Evolutionary conservation across 2,113 vertebrate species (phyloP).

Genomic region (Otolemur garnettii): DNA sequence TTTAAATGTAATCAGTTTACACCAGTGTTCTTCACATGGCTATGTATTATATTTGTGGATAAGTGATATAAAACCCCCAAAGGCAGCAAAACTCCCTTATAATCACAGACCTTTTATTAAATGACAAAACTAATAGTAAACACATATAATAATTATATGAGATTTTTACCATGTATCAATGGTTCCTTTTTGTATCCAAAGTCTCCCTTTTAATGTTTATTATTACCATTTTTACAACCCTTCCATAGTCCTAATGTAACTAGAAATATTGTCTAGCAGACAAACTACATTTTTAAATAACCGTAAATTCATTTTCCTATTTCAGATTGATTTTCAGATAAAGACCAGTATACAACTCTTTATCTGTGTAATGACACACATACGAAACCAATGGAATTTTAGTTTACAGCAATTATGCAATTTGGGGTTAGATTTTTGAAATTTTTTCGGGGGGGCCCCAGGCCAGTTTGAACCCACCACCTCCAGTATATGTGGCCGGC

Average conservation of each 20-base stretch:
- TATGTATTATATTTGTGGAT: background rate
- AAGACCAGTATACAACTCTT: background rate
- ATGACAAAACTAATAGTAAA: background rate
- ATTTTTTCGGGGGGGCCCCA: background rate
- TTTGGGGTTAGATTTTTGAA: slow-evolving; percentile 18
- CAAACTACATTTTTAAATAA: slow-evolving; percentile 12
- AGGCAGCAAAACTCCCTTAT: background rate
- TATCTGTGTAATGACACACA: background rate
- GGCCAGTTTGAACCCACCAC: no score
- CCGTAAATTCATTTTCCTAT: background rate
- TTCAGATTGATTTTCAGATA: slow-evolving; percentile 6
- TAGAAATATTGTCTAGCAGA: slow-evolving; percentile 33
- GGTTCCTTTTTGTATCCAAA: slow-evolving; percentile 13
- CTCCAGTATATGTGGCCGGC: no score
- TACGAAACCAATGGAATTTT: slow-evolving; percentile 47
- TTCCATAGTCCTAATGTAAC: background rate
- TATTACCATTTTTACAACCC: slow-evolving; percentile 18
- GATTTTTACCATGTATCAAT: background rate
- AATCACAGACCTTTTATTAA: slow-evolving; percentile 20
- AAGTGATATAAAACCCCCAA: slow-evolving; percentile 10
- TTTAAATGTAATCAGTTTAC: slow-evolving; percentile 31
- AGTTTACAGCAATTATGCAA: slow-evolving; percentile 25
- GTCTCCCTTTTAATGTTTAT: slow-evolving; percentile 40
- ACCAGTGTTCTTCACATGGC: background rate
- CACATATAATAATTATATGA: background rate